phyloP scores from a whole-genome alignment of 1,140 invertebrate genomes.

The Tetragonula clypearis region DNA sequence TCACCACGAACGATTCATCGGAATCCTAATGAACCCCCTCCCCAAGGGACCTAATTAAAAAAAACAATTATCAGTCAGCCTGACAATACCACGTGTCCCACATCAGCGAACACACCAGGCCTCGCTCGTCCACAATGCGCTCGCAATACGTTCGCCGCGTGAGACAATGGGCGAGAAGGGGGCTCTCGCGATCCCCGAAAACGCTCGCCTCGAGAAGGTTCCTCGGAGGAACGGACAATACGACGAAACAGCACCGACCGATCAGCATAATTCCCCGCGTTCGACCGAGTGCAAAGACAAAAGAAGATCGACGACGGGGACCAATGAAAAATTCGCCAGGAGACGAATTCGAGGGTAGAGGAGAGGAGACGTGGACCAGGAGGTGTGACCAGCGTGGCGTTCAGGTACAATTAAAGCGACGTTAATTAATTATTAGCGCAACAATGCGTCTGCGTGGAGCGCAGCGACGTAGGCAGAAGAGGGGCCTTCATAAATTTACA shows the following conservation, averaged over 20 bases:
- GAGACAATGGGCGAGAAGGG: conserved; percentile 50
- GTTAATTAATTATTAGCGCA: conserved; percentile 79
- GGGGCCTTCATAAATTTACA: conserved; percentile 80
- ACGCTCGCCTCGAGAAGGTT: not conserved
- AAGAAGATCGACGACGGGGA: not conserved
- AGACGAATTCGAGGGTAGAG: not conserved
- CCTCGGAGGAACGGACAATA: not conserved
- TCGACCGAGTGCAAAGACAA: conserved; percentile 7
- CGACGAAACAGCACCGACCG: not conserved
- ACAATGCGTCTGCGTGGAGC: conserved; percentile 70
- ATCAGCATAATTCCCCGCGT: conserved; percentile 53
- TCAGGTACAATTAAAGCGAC: conserved; percentile 74
- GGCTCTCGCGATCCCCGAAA: not conserved
- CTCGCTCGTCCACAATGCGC: not conserved
- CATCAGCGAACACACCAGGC: not conserved
- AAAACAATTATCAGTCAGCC: conserved; percentile 49
- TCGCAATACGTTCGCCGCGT: conserved; percentile 21
- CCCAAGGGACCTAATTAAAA: conserved; percentile 31
- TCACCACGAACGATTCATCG: not conserved
- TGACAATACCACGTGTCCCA: conserved; percentile 20
- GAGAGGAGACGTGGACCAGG: conserved; percentile 1
- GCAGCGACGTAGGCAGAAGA: conserved; percentile 40
- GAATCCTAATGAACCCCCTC: not conserved
- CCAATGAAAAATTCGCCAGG: not conserved
- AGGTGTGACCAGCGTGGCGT: conserved; percentile 20